Base-by-base conservation (phyloP, 53 echinoderm and acorn worm genomes). In the Echinarachnius parma region DNA sequence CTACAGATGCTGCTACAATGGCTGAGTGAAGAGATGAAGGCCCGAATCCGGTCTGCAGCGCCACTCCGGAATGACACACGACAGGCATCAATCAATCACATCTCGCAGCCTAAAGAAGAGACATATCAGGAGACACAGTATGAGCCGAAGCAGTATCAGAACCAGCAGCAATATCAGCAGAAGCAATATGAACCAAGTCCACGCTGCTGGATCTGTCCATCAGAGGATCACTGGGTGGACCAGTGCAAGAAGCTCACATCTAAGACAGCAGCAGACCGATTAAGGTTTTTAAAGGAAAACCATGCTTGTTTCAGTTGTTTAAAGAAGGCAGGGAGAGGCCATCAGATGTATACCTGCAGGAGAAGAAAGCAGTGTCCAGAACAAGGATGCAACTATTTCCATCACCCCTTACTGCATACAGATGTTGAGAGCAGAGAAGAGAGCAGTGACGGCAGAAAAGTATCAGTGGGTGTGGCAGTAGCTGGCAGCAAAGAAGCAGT, bases 261-360 rank as follows among this genome's bases (percentile, higher is more conserved):
- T 16, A 71, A 53, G 39, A 34, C 50, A 2, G 75, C 81, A 4
- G 16, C 46, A 26, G 65, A 84, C 2, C 33, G 83, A 14, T 28
- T 60, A 19, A 66, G 67, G 9, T 34, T 34, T 7, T 25, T 76
- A 9, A 80, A 69, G 37, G 80, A 83, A 0, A 79, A 66, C 14
- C 31, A 57, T 31, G 76, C 66, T 10, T 87, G 87, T 45, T 89
- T 84, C 48, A 80, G 77, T 36, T 89, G 89, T 54, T 66, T 89
- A 16, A 84, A 89, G 42, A 79, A 49, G 28, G 89, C 56, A 15
- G 77, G 89, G 2, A 76, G 37, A 48, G 29, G 68, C 7, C 89
- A 89, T 46, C 49, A 10, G n/a, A 56, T 84, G 37, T 25, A 48
- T 9, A 76, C 61, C 22, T 89, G 84, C 20, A 80, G 33, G 35